Conservation (phyloP, 2,797 vertebrate species). For the Vipera ursinii region DNA sequence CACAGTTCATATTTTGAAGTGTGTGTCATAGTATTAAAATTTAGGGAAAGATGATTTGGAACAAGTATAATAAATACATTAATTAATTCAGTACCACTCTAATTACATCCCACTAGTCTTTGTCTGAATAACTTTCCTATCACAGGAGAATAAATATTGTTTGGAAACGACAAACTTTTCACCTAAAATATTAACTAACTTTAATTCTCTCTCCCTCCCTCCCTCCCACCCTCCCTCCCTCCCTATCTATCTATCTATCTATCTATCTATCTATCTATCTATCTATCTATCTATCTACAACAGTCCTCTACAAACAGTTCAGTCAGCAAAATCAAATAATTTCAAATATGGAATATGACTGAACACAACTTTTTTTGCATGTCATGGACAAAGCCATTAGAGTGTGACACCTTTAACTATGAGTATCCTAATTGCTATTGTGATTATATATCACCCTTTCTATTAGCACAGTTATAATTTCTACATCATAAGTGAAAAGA, state of each 20-base stretch:
- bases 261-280: no score
- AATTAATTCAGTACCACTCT: background rate
- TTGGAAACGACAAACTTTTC: background rate
- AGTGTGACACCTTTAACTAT: background rate
- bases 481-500: background rate
- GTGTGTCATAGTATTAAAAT: slow-evolving; percentile 2
- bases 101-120: background rate
- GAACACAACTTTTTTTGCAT: background rate
- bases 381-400: background rate
- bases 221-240: no score
- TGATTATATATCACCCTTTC: background rate
- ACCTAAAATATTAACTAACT: background rate
- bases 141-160: background rate
- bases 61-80: background rate
- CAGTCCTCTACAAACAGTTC: background rate
- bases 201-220: background rate
- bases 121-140: background rate
- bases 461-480: background rate
- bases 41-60: background rate
- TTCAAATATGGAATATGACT: background rate
- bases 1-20: background rate
- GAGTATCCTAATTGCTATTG: background rate
- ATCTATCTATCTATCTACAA: no score
- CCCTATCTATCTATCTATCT: no score
- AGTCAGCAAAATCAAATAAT: background rate